Evolutionary conservation across 2,113 vertebrate genomes (phyloP).

Genomic region (Nyctereutes procyonoides): DNA sequence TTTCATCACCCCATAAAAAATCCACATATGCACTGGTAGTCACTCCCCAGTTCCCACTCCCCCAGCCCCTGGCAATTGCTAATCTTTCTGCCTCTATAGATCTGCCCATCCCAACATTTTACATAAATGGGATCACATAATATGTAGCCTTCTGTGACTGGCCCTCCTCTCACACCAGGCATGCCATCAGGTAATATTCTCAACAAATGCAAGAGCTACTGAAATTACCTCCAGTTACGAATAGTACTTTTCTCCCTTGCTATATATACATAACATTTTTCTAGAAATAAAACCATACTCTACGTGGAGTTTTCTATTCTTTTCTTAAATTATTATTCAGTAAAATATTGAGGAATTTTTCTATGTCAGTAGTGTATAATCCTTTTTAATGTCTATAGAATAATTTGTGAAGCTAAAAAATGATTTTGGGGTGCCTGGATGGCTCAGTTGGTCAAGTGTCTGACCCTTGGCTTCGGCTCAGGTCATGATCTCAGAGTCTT

Average conservation of each 20-base stretch:
- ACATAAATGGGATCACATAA: not conserved
- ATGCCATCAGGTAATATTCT: not conserved
- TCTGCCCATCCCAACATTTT: not conserved
- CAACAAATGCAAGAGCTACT: not conserved
- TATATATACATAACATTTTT: not conserved
- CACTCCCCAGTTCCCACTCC: not conserved
- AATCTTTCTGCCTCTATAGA: not conserved
- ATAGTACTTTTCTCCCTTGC: not conserved
- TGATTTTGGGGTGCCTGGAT: not conserved
- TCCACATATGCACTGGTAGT: not conserved
- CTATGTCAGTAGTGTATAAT: not conserved
- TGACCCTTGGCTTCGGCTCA: not conserved
- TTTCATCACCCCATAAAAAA: conserved; percentile 16
- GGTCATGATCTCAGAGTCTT: not conserved
- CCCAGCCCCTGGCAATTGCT: not conserved
- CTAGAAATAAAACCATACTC: not conserved
- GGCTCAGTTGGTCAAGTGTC: not conserved
- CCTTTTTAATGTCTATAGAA: not conserved
- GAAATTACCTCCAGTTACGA: not conserved
- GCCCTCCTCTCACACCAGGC: not conserved
- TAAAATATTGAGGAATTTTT: not conserved
- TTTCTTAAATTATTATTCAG: not conserved
- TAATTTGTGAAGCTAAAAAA: not conserved
- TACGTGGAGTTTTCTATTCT: not conserved
- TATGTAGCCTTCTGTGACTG: not conserved